Percentiles rank a stretch among this genome's conserved stretches.
These are phyloP conservation scores for Oncorhynchus tshawytscha DNA, from an alignment of 2,113 vertebrate genomes.

Conservation along the genomic window DNA sequence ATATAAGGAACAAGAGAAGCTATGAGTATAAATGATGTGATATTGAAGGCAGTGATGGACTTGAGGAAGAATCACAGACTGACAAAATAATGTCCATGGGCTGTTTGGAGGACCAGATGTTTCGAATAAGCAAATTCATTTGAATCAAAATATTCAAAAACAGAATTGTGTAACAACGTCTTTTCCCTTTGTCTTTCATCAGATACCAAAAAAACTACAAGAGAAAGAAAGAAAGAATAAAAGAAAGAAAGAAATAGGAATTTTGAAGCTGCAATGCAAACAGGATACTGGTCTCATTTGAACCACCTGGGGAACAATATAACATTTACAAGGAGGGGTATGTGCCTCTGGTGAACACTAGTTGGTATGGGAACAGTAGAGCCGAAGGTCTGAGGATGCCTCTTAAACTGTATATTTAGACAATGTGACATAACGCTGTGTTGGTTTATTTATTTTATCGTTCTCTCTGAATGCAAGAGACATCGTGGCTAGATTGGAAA, in stretches of 20 bases:
- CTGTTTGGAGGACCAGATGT: constrained; percentile 77
- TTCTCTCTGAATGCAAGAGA: constrained; percentile 45
- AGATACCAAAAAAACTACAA: constrained; percentile 20
- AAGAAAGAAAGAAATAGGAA: constrained; percentile 47
- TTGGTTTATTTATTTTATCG: constrained; percentile 51
- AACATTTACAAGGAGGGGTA: constrained; percentile 42
- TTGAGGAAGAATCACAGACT: constrained; percentile 66
- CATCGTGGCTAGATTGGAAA: constrained; percentile 50
- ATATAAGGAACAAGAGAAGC: neutral
- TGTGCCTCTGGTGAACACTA: constrained; percentile 72
- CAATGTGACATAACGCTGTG: constrained; percentile 41
- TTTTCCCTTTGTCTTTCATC: constrained; percentile 75
- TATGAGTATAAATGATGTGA: neutral
- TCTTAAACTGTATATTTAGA: constrained; percentile 55
- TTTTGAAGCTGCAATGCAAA: constrained; percentile 74
- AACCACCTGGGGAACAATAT: constrained; percentile 83
- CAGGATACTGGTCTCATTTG: constrained; percentile 81
- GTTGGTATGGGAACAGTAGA: constrained; percentile 1
- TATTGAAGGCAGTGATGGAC: constrained; percentile 55
- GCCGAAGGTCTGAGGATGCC: constrained; percentile 47
- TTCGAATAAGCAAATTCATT: constrained; percentile 78
- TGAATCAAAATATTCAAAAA: constrained; percentile 79
- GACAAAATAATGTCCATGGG: constrained; percentile 53
- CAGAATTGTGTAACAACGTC: constrained; percentile 76
- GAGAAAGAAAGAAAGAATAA: neutral